Evolutionary conservation across 2,888 invertebrate genomes (phyloP).

Genomic region (Rhabditophanes sp.): DNA sequence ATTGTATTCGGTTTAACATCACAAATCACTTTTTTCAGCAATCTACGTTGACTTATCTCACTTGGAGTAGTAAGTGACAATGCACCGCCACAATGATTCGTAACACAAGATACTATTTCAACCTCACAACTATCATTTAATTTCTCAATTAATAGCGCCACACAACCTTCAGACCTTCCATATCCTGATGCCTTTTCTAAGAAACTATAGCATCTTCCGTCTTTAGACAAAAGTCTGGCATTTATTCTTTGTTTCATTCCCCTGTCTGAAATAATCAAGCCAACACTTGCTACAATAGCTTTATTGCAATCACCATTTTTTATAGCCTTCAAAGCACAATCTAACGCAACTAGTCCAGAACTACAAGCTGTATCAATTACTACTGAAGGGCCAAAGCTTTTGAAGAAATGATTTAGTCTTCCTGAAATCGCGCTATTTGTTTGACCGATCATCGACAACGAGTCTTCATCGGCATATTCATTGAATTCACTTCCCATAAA

Average conservation of each 20-base stretch:
- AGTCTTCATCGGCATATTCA: conserved; percentile 11
- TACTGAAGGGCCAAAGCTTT: conserved; percentile 58
- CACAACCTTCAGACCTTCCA: conserved; percentile 44
- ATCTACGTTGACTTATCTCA: conserved; percentile 26
- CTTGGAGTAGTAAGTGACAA: conserved; percentile 43
- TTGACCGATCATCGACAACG: conserved; percentile 8
- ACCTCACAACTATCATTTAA: conserved; percentile 6
- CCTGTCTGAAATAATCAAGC: conserved; percentile 50
- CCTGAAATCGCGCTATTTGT: conserved; percentile 15
- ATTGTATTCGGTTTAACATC: conserved; percentile 5
- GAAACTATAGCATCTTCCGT: conserved; percentile 43
- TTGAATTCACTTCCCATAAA: conserved; percentile 37
- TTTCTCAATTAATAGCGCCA: conserved; percentile 39
- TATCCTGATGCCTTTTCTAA: conserved; percentile 44
- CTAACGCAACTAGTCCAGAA: conserved; percentile 76
- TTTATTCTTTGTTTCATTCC: conserved; percentile 31
- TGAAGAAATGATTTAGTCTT: conserved; percentile 20
- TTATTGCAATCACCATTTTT: conserved; percentile 71
- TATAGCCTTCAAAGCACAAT: conserved; percentile 56
- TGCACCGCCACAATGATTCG: conserved; percentile 42
- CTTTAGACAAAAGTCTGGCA: conserved; percentile 37
- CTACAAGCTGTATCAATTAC: conserved; percentile 91
- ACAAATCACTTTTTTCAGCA: conserved; percentile 13
- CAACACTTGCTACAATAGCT: conserved; percentile 68
- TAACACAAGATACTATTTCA: conserved; percentile 2